Conservation (phyloP, 2,888 invertebrate genomes). For the Melieria omissa region DNA sequence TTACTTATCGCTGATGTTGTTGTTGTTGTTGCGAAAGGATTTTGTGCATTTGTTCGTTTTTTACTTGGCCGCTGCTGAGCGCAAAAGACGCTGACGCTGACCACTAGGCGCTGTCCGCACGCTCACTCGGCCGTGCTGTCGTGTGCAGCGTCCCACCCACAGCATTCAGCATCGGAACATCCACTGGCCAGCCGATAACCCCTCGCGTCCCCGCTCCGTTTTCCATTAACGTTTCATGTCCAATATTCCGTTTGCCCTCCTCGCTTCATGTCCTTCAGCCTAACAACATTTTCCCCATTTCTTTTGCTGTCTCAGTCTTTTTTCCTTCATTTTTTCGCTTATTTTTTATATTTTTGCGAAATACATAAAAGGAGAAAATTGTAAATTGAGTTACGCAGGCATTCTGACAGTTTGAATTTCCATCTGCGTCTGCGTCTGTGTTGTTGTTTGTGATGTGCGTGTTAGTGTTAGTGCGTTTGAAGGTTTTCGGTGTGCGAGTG, state of each 20-base stretch:
- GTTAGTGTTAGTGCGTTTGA: no score
- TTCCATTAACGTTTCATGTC: constrained; percentile 7
- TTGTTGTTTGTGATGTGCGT: not conserved
- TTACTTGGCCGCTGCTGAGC: no score
- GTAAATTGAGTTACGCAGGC: constrained; percentile 9
- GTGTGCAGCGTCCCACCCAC: no score
- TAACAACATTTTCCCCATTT: not conserved
- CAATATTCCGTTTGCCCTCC: not conserved
- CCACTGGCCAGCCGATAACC: not conserved
- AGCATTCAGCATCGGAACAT: not conserved
- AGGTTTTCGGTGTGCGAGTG: no score
- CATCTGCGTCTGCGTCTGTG: not conserved
- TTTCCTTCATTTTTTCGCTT: no score
- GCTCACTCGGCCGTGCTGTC: not conserved
- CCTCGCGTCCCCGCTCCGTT: not conserved
- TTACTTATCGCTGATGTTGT: no score
- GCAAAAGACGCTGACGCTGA: no score
- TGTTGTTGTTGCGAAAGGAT: no score
- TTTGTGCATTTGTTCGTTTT: no score
- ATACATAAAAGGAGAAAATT: constrained; percentile 4
- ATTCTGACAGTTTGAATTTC: constrained; percentile 15
- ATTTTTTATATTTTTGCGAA: no score
- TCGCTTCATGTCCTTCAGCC: no score
- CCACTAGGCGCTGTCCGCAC: not conserved
- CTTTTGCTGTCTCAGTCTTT: not conserved